phyloP scores from a whole-genome alignment of 2,797 vertebrate species.

The Catostomus latipinnis region DNA sequence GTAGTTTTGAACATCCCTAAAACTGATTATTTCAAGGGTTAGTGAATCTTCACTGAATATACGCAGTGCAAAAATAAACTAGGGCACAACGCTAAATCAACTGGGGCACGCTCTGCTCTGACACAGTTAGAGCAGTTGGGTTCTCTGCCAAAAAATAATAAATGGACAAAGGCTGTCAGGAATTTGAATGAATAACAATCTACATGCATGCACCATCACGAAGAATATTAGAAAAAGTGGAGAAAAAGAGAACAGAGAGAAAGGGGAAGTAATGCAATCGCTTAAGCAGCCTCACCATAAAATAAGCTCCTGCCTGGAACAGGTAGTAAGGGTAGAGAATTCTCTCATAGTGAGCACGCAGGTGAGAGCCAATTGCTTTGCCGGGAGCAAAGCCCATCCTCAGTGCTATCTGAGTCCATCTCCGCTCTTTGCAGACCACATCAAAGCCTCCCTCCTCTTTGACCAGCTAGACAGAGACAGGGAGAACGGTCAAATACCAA shows the following conservation, averaged over 20 bases:
- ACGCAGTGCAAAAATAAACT: constrained; percentile 12
- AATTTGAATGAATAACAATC: background rate
- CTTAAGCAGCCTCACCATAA: constrained; percentile 80
- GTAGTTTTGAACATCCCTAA: too few relatives aligned
- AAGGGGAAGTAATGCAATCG: background rate
- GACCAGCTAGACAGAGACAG: constrained; percentile 82
- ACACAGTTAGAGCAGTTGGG: constrained; percentile 1
- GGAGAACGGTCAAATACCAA: background rate
- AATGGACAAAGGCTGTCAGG: background rate
- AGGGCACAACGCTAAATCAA: constrained; percentile 16
- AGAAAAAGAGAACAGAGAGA: constrained; percentile 32
- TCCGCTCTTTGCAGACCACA: constrained; percentile 91
- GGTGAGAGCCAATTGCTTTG: constrained; percentile 95
- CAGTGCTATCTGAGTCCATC: constrained; percentile 95
- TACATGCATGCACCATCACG: background rate
- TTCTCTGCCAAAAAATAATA: background rate
- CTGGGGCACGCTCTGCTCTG: background rate
- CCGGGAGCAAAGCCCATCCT: constrained; percentile 97
- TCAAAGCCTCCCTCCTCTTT: constrained; percentile 96
- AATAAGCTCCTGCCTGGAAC: constrained; percentile 90
- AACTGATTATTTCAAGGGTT: background rate
- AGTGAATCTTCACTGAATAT: background rate
- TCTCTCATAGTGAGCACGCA: constrained; percentile 92
- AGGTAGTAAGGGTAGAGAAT: constrained; percentile 96
- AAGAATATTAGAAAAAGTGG: background rate